Evolutionary conservation across 2,888 invertebrate genomes (phyloP), one percentile per base, ranked within the genome.

Genomic region (Flexamia atlantica): DNA sequence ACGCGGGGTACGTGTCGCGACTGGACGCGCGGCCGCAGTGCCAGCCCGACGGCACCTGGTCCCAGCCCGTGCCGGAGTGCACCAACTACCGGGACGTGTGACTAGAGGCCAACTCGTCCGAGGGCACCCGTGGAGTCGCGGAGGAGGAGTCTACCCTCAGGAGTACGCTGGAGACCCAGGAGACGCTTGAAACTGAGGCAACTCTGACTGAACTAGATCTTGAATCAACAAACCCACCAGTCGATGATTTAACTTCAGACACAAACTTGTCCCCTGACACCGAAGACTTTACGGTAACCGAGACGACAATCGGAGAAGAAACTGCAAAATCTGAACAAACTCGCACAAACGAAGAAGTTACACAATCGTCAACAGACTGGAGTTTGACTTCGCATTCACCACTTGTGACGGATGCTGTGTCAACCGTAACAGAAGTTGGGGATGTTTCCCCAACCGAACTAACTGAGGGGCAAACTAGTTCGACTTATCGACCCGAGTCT

Each of bases 31-130:
- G 93, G 88, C 93, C 94, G 7, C 92, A 92, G 85, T 90, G 90
- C 86, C 87, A 88, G 80, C 91, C 93, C 42, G 93, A 94, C 88
- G 95, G 95, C 64, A 92, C 92, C 87, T 95, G 95, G 95, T 94
- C 94, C 23, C 92, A 92, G 40, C 92, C 93, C 10, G 91, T 95
- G 84, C 94, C 95, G 20, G 93, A 93, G 85, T 95, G 95, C 89
- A 93, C 93, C 87, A 93, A 93, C 89, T 94, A 94, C 89, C 92
- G 91, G 88, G 92, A 93, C 86, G 92, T 93, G 89, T 92, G 79
- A 79, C 79, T n/a, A 57, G 79, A 7, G 79, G 79, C 79, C 57
- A 79, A 79, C 79, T 25, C 20, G 0, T 57, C 79, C 10, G 79
- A 25, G 28, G 32, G 7, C 9, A n/a, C n/a, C n/a, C n/a, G n/a